A percentile compares a stretch with the other conserved stretches of the same genome.
phyloP scores from a whole-genome alignment of 2,113 vertebrate species.

The Raja brachyura region DNA sequence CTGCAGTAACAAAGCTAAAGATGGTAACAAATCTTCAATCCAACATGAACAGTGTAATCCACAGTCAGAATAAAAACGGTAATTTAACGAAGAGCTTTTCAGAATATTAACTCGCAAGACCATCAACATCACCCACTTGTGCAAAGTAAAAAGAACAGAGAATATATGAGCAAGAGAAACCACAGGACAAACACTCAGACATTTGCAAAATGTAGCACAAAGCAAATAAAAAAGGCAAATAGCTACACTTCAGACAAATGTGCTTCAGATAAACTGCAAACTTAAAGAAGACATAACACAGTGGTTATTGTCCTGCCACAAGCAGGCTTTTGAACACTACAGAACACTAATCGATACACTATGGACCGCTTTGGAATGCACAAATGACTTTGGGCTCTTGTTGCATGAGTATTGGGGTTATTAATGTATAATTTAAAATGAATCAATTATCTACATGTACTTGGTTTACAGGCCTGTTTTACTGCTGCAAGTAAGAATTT shows the following conservation, averaged over 20 bases:
- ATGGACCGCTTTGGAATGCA: too few relatives aligned
- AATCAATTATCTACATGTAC: too few relatives aligned
- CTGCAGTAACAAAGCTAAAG: not conserved
- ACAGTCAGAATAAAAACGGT: not conserved
- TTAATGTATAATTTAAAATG: too few relatives aligned
- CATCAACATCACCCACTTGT: not conserved
- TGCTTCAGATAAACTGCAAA: not conserved
- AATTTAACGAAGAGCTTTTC: not conserved
- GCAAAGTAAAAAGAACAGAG: not conserved
- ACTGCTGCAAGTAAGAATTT: too few relatives aligned
- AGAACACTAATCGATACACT: too few relatives aligned
- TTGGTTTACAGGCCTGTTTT: too few relatives aligned
- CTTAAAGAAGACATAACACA: not conserved
- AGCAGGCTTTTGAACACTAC: too few relatives aligned
- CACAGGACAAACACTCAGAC: not conserved
- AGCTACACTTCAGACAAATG: not conserved
- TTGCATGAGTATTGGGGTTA: too few relatives aligned
- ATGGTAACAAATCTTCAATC: not conserved
- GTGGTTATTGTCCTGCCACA: not conserved
- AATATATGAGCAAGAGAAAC: not conserved
- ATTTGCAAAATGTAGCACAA: not conserved
- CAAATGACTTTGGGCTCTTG: too few relatives aligned
- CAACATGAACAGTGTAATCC: not conserved
- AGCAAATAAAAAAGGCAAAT: not conserved
- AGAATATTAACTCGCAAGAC: not conserved